Percentiles rank a stretch among this genome's conserved stretches.
These are phyloP conservation scores for Octomys mimax DNA, from an alignment of 2,797 vertebrate genomes.

Conservation along the genomic window DNA sequence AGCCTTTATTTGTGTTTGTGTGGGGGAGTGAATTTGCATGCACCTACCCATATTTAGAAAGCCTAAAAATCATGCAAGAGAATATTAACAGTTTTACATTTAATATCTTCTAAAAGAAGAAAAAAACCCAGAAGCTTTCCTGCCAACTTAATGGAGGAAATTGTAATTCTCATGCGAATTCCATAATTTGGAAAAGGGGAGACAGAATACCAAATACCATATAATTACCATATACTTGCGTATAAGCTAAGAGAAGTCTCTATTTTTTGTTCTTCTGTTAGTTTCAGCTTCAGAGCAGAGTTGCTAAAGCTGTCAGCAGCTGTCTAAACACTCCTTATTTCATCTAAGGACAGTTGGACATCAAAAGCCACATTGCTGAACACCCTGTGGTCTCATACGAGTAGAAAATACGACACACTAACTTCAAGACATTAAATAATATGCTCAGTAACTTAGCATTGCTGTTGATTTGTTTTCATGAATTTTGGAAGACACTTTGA, in stretches of 20 bases:
- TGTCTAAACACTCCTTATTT: conserved; percentile 39
- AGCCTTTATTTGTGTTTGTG: not conserved
- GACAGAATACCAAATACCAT: not conserved
- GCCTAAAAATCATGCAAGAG: not conserved
- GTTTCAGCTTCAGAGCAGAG: conserved; percentile 48
- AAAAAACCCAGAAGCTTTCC: not conserved
- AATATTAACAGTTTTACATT: conserved; percentile 17
- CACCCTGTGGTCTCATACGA: not conserved
- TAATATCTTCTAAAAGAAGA: not conserved
- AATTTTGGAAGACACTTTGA: not conserved
- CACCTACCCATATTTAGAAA: not conserved
- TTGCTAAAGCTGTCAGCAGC: not conserved
- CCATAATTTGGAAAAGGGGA: not conserved
- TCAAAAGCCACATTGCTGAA: not conserved
- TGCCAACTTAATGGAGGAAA: not conserved
- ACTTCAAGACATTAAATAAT: not conserved
- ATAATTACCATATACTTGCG: not conserved
- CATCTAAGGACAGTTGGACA: not conserved
- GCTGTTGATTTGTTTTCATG: conserved; percentile 1
- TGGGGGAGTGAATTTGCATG: not conserved
- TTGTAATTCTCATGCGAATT: conserved; percentile 54
- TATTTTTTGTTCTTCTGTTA: conserved; percentile 33
- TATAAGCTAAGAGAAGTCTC: not conserved
- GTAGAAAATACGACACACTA: not conserved
- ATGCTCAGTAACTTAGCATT: not conserved